Base-by-base conservation (phyloP, 2,113 vertebrate species). In the Panthera uncia region DNA sequence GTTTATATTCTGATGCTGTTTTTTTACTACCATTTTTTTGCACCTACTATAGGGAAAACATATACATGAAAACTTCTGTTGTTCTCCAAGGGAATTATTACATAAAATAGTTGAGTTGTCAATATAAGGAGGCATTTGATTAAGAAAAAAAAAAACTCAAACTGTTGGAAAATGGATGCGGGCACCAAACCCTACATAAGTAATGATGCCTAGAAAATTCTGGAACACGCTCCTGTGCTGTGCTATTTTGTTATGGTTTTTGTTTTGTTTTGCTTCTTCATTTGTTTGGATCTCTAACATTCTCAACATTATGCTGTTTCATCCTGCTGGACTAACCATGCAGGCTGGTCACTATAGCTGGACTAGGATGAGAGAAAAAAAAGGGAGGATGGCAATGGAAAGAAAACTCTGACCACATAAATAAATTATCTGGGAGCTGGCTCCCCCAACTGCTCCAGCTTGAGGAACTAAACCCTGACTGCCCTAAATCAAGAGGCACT, bases 261-360 rank as follows among this genome's bases (percentile, higher is more conserved):
- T 66, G 69, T 92, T 89, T 76, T n/a, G 41, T 87, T 90, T 76
- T 61, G 91, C 98, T 97, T 97, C 8, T 92, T 96, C 97, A 95
- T 97, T 69, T 68, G 16, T 96, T 66, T 27, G 74, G 68, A 50
- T 38, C 74, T 81, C 63, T 23, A 19, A 14, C 97, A 92, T 82
- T 36, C 0, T 96, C 87, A 69, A 15, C 95, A n/a, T 81, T 63
- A 3, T 5, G 1, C 66, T 92, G 29, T 89, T 63, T 82, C 98
- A 95, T 95, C 55, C 13, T 81, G 29, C 89, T 19, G 29, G 45
- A 89, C 27, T 38, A 33, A 16, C 29, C 38, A 21, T 0, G 18
- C 29, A 31, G 29, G 63, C 41, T 63, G 89, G 27, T 3, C 1
- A 29, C 0, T 71, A 89, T 9, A 86, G 41, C 80, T 5, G 8